phyloP scores from a whole-genome alignment of 2,797 vertebrate species.

The Thamnophis elegans region DNA sequence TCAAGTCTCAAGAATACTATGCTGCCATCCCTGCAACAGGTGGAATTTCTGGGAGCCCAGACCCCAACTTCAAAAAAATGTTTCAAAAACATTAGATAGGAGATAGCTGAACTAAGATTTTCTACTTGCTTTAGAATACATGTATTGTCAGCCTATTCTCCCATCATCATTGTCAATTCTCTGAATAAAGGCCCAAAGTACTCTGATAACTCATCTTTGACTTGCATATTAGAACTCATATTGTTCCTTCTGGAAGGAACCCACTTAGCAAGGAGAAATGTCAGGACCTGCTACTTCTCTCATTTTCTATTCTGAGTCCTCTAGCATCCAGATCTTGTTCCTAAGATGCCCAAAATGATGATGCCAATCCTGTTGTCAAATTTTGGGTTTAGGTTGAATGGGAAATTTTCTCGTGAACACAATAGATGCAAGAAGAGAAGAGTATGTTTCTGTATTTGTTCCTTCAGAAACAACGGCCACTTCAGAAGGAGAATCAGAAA shows the following conservation, averaged over 20 bases:
- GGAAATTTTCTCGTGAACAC: neutral
- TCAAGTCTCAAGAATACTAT: neutral
- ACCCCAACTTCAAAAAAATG: neutral
- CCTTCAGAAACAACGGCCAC: conserved; percentile 52
- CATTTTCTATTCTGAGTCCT: neutral
- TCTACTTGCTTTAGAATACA: neutral
- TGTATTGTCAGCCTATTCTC: neutral
- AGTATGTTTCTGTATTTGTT: neutral
- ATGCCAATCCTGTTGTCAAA: neutral
- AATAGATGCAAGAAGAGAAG: neutral
- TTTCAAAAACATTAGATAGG: neutral
- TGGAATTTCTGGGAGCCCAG: neutral
- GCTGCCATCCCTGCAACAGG: neutral
- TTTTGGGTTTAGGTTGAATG: neutral
- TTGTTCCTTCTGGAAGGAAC: neutral
- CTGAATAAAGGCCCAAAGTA: neutral
- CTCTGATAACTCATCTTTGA: neutral
- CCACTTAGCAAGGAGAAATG: neutral
- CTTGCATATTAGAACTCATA: neutral
- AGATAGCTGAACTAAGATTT: neutral
- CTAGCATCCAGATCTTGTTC: neutral
- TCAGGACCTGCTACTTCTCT: neutral
- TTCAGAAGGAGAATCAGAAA: neutral
- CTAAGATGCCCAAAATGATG: neutral
- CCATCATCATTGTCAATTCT: neutral